Percentiles rank a stretch among this genome's conserved stretches.
These are phyloP conservation scores for Sterna hirundo DNA, from an alignment of 2,113 vertebrate species.

Conservation along the genomic window DNA sequence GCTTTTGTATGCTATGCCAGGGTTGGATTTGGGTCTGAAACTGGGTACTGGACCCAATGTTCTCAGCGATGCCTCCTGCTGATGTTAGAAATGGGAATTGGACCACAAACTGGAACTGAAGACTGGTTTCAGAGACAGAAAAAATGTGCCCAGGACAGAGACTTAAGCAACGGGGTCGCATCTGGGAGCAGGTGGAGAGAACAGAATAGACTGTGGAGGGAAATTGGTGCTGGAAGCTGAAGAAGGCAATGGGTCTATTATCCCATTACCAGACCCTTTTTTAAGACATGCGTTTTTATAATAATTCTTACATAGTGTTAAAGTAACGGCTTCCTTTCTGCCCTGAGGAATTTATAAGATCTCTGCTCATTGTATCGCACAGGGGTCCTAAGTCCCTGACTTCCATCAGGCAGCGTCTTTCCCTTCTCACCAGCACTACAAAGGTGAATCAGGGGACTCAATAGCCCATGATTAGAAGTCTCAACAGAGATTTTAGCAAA, in stretches of 20 bases:
- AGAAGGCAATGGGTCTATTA: not conserved
- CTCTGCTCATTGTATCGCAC: not conserved
- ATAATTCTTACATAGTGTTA: not conserved
- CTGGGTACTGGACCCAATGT: not conserved
- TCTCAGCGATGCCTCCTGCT: not conserved
- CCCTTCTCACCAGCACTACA: not conserved
- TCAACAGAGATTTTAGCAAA: not conserved
- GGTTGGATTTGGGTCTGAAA: not conserved
- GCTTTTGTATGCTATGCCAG: not conserved
- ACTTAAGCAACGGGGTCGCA: not conserved
- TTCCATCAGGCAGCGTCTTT: not conserved
- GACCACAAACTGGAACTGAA: not conserved
- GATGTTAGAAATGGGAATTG: not conserved
- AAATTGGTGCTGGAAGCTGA: not conserved
- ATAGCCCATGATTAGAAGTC: not conserved
- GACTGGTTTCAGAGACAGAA: not conserved
- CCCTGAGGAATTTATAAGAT: not conserved
- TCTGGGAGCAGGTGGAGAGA: not conserved
- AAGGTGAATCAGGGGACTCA: not conserved
- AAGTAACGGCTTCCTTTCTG: not conserved
- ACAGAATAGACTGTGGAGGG: not conserved
- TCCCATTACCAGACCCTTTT: not conserved
- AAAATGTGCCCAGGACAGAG: not conserved
- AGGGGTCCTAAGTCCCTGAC: not conserved
- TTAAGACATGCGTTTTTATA: not conserved